These are phyloP conservation scores for Terrapene triunguis DNA, from an alignment of 2,113 vertebrate species.

Conservation along the genomic window DNA sequence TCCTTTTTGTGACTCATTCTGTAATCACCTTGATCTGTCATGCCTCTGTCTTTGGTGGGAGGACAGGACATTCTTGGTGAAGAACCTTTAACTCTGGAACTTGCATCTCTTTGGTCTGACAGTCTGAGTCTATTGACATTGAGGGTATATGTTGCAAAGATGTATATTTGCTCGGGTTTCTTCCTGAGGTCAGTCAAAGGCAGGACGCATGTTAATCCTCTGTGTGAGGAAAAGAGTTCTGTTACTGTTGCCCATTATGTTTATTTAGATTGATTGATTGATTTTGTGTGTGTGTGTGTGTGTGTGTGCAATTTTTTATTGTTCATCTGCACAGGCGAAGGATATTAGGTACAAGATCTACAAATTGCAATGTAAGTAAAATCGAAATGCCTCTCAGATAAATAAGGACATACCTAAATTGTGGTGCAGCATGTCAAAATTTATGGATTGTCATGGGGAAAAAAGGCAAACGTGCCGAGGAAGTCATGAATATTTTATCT, in stretches of 20 bases:
- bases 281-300: neutral
- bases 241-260: neutral
- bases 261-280: neutral
- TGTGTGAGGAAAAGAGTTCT: neutral
- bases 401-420: neutral
- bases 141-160: neutral
- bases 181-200: neutral
- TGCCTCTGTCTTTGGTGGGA: neutral
- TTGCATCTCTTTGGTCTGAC: neutral
- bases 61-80: neutral
- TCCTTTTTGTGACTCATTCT: slow-evolving; percentile 24
- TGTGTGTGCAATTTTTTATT: neutral
- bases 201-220: neutral
- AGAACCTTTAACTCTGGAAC: neutral
- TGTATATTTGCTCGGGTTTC: neutral
- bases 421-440: neutral
- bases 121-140: neutral
- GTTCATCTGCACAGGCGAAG: neutral
- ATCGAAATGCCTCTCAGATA: neutral
- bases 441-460: neutral
- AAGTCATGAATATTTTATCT: neutral
- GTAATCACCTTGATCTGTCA: slow-evolving; percentile 14
- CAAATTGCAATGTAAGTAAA: neutral
- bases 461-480: neutral
- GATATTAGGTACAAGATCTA: neutral